Evolutionary conservation across 2,797 vertebrate species (phyloP).

Genomic region (Carcharodon carcharias): DNA sequence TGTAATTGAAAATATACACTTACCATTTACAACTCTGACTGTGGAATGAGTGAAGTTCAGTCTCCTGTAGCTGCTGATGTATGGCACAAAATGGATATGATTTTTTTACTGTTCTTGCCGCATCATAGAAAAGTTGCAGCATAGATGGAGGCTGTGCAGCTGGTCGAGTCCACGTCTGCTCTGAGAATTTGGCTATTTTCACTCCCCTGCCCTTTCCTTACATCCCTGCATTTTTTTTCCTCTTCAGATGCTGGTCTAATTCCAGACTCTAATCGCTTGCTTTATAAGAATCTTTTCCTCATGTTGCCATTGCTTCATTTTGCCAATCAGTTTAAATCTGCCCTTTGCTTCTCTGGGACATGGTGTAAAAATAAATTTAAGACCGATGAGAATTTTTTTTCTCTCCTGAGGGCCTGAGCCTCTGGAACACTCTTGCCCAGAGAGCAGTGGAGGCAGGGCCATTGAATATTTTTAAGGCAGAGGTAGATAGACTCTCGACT

Average conservation of each 20-base stretch:
- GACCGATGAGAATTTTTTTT: too few species aligned
- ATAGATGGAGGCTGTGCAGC: not conserved
- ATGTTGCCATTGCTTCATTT: too few species aligned
- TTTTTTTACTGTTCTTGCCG: not conserved
- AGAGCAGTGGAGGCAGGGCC: too few species aligned
- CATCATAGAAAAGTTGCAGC: not conserved
- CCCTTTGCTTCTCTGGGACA: too few species aligned
- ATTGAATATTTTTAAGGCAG: too few species aligned
- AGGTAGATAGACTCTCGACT: too few species aligned
- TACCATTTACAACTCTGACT: not conserved
- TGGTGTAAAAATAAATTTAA: too few species aligned
- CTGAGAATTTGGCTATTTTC: not conserved
- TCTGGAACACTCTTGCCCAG: too few species aligned
- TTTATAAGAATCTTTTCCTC: too few species aligned
- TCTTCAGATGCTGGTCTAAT: not conserved
- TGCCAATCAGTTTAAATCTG: too few species aligned
- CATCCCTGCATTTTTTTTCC: not conserved
- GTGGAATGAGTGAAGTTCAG: not conserved
- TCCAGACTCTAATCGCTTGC: not conserved
- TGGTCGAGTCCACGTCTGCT: not conserved
- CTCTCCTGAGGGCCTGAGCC: too few species aligned
- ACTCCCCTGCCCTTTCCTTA: not conserved
- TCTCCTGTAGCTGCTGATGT: not conserved
- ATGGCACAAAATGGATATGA: not conserved
- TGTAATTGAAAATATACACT: not conserved